Conservation (phyloP, 2,113 vertebrate species). For the Centropus unirufus region DNA sequence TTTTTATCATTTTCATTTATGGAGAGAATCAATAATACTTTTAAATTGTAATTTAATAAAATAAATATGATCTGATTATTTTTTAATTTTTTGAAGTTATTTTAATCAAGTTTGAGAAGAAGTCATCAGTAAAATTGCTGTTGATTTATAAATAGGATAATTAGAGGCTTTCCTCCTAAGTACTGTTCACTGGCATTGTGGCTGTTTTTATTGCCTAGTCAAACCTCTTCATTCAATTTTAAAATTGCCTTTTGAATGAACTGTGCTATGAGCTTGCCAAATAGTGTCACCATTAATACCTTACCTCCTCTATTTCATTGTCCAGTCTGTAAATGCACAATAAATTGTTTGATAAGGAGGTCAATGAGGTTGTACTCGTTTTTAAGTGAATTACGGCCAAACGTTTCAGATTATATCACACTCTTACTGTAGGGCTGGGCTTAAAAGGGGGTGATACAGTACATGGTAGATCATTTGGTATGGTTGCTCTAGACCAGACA, state of each 20-base stretch:
- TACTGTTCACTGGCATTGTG: slow-evolving; percentile 84
- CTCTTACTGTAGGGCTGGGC: background rate
- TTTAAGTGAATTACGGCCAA: slow-evolving; percentile 78
- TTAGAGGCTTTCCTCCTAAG: slow-evolving; percentile 86
- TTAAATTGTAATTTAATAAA: slow-evolving; percentile 86
- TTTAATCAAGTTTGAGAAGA: slow-evolving; percentile 92
- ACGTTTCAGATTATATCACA: slow-evolving; percentile 70
- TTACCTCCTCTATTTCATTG: slow-evolving; percentile 82
- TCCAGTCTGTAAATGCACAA: slow-evolving; percentile 80
- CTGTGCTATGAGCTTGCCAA: slow-evolving; percentile 83
- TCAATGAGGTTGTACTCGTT: slow-evolving; percentile 81
- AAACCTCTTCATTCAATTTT: slow-evolving; percentile 97
- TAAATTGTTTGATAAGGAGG: slow-evolving; percentile 85
- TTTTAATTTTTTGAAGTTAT: slow-evolving; percentile 85
- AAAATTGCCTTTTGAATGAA: slow-evolving; percentile 98
- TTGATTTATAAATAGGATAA: slow-evolving; percentile 99
- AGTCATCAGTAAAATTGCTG: slow-evolving; percentile 92
- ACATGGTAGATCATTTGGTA: background rate
- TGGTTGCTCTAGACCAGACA: background rate
- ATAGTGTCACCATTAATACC: slow-evolving; percentile 86
- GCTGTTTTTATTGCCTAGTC: slow-evolving; percentile 95
- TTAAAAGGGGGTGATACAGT: slow-evolving; percentile 29
- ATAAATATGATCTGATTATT: slow-evolving; percentile 85
- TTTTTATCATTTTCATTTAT: slow-evolving; percentile 76
- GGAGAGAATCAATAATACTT: slow-evolving; percentile 74